These are phyloP conservation scores for Eidolon dupreanum DNA, from an alignment of 2,797 vertebrate genomes.

Conservation along the genomic window DNA sequence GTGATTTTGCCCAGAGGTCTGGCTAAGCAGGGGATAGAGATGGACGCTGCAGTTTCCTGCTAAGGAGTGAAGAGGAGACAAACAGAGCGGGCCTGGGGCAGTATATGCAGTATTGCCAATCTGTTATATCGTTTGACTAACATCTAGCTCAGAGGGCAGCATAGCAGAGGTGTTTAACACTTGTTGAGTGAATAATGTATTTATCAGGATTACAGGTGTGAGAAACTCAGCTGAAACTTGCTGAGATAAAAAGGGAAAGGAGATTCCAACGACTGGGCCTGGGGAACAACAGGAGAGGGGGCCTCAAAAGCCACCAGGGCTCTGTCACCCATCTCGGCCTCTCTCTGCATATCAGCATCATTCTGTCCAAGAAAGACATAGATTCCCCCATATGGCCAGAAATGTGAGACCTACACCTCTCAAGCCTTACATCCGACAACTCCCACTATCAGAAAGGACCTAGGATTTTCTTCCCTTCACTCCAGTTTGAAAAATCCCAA, in stretches of 20 bases:
- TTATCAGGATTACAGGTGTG: not conserved
- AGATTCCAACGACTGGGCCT: not conserved
- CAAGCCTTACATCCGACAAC: not conserved
- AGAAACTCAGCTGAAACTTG: not conserved
- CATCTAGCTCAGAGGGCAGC: not conserved
- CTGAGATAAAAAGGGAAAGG: not conserved
- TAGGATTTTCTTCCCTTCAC: not conserved
- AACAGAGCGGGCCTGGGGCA: fast-evolving
- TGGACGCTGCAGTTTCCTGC: not conserved
- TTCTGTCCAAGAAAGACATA: not conserved
- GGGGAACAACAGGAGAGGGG: not conserved
- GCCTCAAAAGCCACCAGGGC: not conserved
- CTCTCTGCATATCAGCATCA: not conserved
- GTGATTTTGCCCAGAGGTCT: not conserved
- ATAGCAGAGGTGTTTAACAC: not conserved
- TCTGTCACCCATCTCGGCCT: not conserved
- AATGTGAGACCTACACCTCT: not conserved
- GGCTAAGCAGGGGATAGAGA: not conserved
- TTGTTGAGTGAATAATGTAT: not conserved
- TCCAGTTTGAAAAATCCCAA: not conserved
- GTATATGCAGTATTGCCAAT: not conserved
- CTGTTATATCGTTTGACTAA: not conserved
- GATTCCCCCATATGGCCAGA: not conserved
- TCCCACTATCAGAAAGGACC: not conserved
- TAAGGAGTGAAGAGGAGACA: not conserved